Conservation (phyloP, 1,140 invertebrate species). For the Chironomus tepperi region DNA sequence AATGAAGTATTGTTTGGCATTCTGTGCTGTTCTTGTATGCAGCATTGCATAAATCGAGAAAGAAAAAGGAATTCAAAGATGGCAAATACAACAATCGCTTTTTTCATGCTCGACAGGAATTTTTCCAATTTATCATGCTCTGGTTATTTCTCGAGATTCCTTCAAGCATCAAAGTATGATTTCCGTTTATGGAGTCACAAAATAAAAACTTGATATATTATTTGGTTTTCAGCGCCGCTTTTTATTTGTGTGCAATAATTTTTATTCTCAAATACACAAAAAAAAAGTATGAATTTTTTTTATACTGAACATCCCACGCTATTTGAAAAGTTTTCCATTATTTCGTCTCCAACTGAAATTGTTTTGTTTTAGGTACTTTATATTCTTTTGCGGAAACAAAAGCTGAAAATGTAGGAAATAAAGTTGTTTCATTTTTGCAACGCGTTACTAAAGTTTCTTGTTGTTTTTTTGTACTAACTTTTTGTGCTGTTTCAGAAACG, state of each 20-base stretch:
- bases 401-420: conserved; percentile 7
- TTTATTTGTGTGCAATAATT: neutral
- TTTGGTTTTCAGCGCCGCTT: neutral
- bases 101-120: conserved; percentile 6
- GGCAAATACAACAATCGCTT: neutral
- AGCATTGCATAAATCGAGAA: neutral
- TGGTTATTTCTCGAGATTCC: neutral
- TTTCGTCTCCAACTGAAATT: conserved; percentile 6
- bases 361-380: conserved; percentile 7
- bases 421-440: conserved; percentile 4
- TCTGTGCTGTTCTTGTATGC: neutral
- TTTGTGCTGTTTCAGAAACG: neutral
- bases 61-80: neutral
- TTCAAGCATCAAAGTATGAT: neutral
- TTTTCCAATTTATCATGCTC: conserved; percentile 8
- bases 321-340: neutral
- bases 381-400: neutral
- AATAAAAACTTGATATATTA: neutral
- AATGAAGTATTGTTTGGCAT: neutral
- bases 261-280: neutral
- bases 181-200: neutral
- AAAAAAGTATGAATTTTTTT: neutral
- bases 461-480: too few species aligned
- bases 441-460: neutral
- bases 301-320: neutral